phyloP scores from a whole-genome alignment of 2,888 invertebrate species.

The Abrostola triplasia region DNA sequence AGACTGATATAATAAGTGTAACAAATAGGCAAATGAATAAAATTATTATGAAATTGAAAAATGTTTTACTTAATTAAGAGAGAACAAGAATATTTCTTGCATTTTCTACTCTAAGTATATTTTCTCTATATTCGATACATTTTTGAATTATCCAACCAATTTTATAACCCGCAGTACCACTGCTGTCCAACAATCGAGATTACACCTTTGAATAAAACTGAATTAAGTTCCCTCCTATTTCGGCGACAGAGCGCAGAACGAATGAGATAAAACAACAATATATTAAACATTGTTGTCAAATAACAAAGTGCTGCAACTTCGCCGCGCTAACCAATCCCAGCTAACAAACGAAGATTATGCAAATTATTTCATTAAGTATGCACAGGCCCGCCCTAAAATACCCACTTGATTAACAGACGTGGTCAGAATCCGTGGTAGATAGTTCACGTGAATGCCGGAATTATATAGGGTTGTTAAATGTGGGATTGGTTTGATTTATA shows the following conservation, averaged over 20 bases:
- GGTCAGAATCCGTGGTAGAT: slow-evolving; percentile 51
- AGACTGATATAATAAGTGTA: too few relatives aligned
- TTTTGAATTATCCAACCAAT: too few relatives aligned
- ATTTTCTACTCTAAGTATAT: too few relatives aligned
- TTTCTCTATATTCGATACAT: too few relatives aligned
- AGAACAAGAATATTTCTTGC: too few relatives aligned
- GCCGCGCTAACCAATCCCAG: slow-evolving; percentile 48
- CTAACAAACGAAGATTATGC: slow-evolving; percentile 63
- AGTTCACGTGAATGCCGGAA: slow-evolving; percentile 40
- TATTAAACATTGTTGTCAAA: slow-evolving; percentile 49
- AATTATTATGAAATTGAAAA: too few relatives aligned
- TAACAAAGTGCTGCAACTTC: slow-evolving; percentile 45
- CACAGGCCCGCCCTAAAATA: slow-evolving; percentile 57
- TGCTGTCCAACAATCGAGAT: slow-evolving; percentile 22
- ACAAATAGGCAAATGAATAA: too few relatives aligned
- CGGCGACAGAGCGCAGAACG: slow-evolving; percentile 17
- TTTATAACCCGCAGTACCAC: not conserved
- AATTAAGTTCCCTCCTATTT: slow-evolving; percentile 31
- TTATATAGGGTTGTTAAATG: slow-evolving; percentile 30
- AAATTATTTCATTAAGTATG: slow-evolving; percentile 64
- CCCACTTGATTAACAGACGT: slow-evolving; percentile 64
- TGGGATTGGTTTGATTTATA: slow-evolving; percentile 5
- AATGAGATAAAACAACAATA: slow-evolving; percentile 45
- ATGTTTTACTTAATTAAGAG: too few relatives aligned
- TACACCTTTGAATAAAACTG: slow-evolving; percentile 34